Base-by-base conservation (phyloP, 1,140 invertebrate species). In the Macrocentrus cingulum region DNA sequence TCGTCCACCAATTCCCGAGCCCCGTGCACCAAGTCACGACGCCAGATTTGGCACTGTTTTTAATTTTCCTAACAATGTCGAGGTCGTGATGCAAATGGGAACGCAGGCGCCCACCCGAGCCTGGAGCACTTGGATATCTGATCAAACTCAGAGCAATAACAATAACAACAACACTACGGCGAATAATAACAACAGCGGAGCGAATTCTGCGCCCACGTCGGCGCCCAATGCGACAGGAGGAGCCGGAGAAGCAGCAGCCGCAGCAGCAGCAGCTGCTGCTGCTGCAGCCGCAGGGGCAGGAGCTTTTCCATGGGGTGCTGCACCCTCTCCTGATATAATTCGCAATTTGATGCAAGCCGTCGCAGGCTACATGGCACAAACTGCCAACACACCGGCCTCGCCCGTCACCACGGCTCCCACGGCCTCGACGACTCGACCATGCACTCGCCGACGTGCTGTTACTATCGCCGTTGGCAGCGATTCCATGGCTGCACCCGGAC, bases 1-100 rank as follows among this genome's bases (percentile, higher is more conserved):
- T 25, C 37, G 55, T 2, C 8, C 74, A 71, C 9, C 18, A 32
- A n/a, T 51, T 54, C 19, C 45, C 16, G 34, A 52, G 3, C 61
- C 36, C 1, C 36, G 57, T 34, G 11, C n/a, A 49, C 49, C n/a
- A n/a, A 19, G 19, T 50, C 45, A 53, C 60, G 51, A 65, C 20
- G 48, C 58, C 8, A 60, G 63, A n/a, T 61, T 66, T 19, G 74
- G 69, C 56, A 70, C 75, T 51, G 71, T 80, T 44, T 72, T 77
- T 34, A 77, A 77, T 54, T 73, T 82, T 60, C 74, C 80, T 1
- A 81, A 79, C 45, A 82, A 81, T 64, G 81, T 87, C 11, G 83
- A 87, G 62, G 82, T 89, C 13, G 81, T 88, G 45, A 87, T 89
- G 84, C 86, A 89, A 73, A 82, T 89, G 36, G 85, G 83, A 8